These are phyloP conservation scores for Sebastes dallii DNA, from an alignment of 2,797 vertebrate species.

Conservation along the genomic window DNA sequence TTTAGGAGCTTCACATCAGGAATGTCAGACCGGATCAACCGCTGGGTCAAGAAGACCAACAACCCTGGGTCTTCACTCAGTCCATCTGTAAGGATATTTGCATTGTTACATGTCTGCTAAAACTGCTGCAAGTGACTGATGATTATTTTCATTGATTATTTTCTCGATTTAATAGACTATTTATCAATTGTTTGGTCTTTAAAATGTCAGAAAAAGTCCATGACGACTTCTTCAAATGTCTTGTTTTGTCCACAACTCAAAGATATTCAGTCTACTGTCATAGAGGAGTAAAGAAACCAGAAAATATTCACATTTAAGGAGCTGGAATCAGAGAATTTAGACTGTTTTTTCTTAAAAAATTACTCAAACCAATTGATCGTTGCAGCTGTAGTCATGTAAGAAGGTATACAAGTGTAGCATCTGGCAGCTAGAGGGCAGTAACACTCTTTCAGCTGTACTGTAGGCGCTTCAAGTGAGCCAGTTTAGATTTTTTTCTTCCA, in stretches of 20 bases:
- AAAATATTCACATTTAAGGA: too few relatives aligned
- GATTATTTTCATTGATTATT: too few relatives aligned
- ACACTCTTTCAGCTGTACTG: background rate
- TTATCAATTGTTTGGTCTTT: too few relatives aligned
- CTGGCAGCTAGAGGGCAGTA: slow-evolving; percentile 60
- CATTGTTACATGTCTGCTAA: background rate
- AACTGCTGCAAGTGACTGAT: background rate
- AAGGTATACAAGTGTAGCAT: background rate
- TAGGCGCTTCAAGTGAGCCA: background rate
- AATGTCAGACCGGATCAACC: slow-evolving; percentile 87
- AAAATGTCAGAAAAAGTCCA: too few relatives aligned
- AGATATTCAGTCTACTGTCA: too few relatives aligned
- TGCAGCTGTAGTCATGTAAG: too few relatives aligned
- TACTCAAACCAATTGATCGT: background rate
- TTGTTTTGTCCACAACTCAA: too few relatives aligned
- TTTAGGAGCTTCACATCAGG: slow-evolving; percentile 79
- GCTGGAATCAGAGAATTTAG: too few relatives aligned
- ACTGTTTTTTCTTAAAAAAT: too few relatives aligned
- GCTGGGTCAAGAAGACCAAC: slow-evolving; percentile 85
- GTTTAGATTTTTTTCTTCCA: background rate
- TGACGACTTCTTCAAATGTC: too few relatives aligned
- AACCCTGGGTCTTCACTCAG: slow-evolving; percentile 54
- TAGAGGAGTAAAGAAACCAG: too few relatives aligned
- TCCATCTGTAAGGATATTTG: slow-evolving; percentile 56
- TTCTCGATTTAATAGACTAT: too few relatives aligned